A percentile compares a stretch with the other conserved stretches of the same genome.
Evolutionary conservation across 2,888 invertebrate genomes (phyloP).

Genomic region (Adela reaumurella): DNA sequence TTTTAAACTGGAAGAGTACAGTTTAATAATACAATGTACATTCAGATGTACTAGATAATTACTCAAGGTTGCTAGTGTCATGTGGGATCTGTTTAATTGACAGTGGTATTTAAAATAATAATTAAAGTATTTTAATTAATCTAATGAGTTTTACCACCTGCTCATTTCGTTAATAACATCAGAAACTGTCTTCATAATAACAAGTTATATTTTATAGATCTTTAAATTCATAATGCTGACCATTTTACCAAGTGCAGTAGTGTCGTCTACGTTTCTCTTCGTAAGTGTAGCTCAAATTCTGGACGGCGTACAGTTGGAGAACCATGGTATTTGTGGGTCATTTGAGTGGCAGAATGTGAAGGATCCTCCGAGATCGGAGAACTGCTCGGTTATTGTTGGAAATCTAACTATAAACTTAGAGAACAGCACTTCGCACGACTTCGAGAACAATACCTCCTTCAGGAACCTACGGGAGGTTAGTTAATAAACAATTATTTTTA

Average conservation of each 20-base stretch:
- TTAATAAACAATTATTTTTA: too few species aligned
- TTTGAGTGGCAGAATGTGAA: not conserved
- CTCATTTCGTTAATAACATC: too few species aligned
- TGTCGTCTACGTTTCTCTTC: not conserved
- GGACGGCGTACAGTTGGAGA: not conserved
- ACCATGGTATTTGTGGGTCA: not conserved
- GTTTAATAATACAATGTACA: too few species aligned
- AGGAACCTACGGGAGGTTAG: not conserved
- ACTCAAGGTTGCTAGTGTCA: too few species aligned
- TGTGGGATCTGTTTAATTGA: too few species aligned
- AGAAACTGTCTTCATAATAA: too few species aligned
- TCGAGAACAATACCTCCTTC: not conserved
- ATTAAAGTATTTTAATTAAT: too few species aligned
- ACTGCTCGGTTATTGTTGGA: not conserved
- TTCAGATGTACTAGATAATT: too few species aligned
- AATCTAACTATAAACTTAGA: not conserved
- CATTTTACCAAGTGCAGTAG: not conserved
- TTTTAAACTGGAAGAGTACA: too few species aligned
- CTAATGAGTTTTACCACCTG: too few species aligned
- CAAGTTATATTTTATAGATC: too few species aligned
- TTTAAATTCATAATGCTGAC: not conserved
- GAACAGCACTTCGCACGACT: not conserved
- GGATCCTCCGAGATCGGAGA: not conserved
- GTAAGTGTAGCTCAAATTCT: not conserved
- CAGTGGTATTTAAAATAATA: too few species aligned